A percentile compares a stretch with the other conserved stretches of the same genome.
phyloP scores from a whole-genome alignment of 2,888 invertebrate genomes.

The Pollenia labialis region DNA sequence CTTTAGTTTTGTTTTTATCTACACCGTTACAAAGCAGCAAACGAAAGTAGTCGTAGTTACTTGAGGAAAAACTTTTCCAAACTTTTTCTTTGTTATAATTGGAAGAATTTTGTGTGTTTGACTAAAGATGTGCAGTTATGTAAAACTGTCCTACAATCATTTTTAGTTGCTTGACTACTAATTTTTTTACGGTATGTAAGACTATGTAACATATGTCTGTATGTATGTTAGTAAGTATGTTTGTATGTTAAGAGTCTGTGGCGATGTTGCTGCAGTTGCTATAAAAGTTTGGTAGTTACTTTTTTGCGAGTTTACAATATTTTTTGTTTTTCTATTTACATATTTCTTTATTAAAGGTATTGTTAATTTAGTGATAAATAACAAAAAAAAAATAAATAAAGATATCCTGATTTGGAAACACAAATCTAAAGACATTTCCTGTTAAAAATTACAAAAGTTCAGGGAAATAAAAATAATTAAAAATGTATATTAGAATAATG shows the following conservation, averaged over 20 bases:
- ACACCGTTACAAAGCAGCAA: slow-evolving; percentile 45
- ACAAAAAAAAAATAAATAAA: slow-evolving; percentile 7
- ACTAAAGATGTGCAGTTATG: slow-evolving; percentile 17
- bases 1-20: slow-evolving; percentile 17
- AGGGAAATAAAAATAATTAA: too few relatives aligned
- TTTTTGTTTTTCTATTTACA: background rate
- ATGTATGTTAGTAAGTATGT: background rate
- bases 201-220: too few relatives aligned
- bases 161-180: slow-evolving; percentile 26
- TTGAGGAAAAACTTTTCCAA: slow-evolving; percentile 26
- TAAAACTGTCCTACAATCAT: slow-evolving; percentile 1
- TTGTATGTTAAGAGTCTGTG: background rate
- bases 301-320: slow-evolving; percentile 31
- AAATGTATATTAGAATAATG: too few relatives aligned
- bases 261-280: slow-evolving; percentile 19
- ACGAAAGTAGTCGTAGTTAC: background rate
- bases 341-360: background rate
- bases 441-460: too few relatives aligned
- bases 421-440: too few relatives aligned
- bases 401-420: background rate
- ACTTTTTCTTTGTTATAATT: slow-evolving; percentile 6
- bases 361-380: slow-evolving; percentile 40
- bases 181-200: slow-evolving; percentile 2
- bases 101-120: background rate
- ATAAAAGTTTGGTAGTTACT: slow-evolving; percentile 38